phyloP scores from a whole-genome alignment of 2,888 invertebrate species.

The Hemaris fuciformis region DNA sequence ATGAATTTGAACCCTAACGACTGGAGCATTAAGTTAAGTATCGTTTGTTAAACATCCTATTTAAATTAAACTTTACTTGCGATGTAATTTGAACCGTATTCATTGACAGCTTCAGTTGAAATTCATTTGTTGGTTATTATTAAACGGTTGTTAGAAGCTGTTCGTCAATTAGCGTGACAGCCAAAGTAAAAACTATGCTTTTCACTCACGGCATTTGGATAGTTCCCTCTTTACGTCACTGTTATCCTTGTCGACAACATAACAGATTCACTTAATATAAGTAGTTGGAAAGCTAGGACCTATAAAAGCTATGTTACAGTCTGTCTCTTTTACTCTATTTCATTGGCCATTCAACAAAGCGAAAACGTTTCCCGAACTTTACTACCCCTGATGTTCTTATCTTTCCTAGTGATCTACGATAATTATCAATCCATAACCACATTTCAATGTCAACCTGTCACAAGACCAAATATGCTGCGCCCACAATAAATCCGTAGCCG shows the following conservation, averaged over 20 bases:
- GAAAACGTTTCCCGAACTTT: too few relatives aligned
- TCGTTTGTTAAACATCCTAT: not conserved
- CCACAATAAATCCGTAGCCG: too few relatives aligned
- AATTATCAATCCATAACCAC: too few relatives aligned
- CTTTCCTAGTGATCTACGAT: too few relatives aligned
- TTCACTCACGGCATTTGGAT: not conserved
- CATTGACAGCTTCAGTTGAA: not conserved
- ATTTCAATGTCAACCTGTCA: too few relatives aligned
- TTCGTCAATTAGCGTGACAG: not conserved
- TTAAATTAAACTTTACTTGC: not conserved
- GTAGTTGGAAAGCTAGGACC: conserved; percentile 12
- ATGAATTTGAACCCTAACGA: not conserved
- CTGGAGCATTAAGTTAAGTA: not conserved
- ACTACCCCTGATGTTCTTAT: too few relatives aligned
- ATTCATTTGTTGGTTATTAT: not conserved
- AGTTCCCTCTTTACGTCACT: not conserved
- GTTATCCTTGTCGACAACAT: too few relatives aligned
- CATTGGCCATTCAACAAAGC: too few relatives aligned
- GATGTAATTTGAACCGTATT: not conserved
- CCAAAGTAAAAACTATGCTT: not conserved
- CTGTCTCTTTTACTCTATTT: too few relatives aligned
- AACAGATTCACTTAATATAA: not conserved
- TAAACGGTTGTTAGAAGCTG: not conserved
- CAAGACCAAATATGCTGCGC: too few relatives aligned
- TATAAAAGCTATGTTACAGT: conserved; percentile 8